Evolutionary conservation across 2,888 invertebrate species (phyloP).

Genomic region (Dinocampus coccinellae): DNA sequence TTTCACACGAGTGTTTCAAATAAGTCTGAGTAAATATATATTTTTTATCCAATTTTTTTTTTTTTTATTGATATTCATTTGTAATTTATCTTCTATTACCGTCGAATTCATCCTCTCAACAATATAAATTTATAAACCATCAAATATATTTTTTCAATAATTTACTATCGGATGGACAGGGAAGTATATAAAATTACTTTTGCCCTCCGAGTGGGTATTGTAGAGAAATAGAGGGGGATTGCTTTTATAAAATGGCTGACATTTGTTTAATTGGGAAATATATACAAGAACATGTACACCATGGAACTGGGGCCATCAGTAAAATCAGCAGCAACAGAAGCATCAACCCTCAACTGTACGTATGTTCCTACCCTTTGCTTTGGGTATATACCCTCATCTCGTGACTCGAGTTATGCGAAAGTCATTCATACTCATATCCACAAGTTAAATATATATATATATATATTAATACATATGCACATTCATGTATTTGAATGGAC

Average conservation of each 20-base stretch:
- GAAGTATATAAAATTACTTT: no score
- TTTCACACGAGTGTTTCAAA: conserved; percentile 2
- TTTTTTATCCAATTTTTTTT: no score
- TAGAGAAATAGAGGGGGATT: conserved; percentile 47
- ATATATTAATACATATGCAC: neutral
- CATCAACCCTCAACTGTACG: no score
- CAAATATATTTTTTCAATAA: conserved; percentile 34
- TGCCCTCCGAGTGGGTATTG: no score
- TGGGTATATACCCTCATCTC: conserved; percentile 36
- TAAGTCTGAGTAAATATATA: conserved; percentile 16
- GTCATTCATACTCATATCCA: neutral
- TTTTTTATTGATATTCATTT: no score
- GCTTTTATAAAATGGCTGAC: conserved; percentile 52
- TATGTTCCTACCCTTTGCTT: conserved; percentile 32
- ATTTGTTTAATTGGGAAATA: conserved; percentile 65
- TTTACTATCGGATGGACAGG: no score
- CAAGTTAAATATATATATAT: neutral
- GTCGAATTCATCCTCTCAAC: conserved; percentile 24
- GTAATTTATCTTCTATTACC: neutral
- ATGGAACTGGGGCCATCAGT: conserved; percentile 55
- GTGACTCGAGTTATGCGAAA: conserved; percentile 24
- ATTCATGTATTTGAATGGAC: neutral
- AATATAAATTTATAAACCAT: neutral
- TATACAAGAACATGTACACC: conserved; percentile 46
- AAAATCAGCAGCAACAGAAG: neutral